Evolutionary conservation across 2,113 vertebrate species (phyloP), one percentile per base, ranked within the genome.

Genomic region (Campylomormyrus numenius): DNA sequence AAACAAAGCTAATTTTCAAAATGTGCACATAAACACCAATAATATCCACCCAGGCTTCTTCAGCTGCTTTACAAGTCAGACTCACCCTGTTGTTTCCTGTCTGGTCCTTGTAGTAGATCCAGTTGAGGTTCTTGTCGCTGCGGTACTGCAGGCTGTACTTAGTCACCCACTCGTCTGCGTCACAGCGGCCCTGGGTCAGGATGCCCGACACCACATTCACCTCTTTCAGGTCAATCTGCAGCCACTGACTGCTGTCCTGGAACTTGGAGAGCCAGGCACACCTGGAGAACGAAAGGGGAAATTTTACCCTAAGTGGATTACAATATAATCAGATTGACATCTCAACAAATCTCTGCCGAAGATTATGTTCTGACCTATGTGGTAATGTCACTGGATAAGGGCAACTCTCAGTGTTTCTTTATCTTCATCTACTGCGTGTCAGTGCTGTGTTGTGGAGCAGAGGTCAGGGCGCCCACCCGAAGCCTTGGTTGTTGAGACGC

Each of bases 31-130:
- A 15, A 39, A 17, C 31, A 19, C 35, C 15, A 80, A 8, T 19
- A 42, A 80, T 42, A 80, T 2, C 13, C 74, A 80, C 1, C 35
- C 13, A 80, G 74, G 11, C 15, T 39, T 15, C 35, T 15, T 80
- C 35, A 7, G 27, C 13, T 10, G 3, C 31, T 13, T 39, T 77
- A 7, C 70, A 17, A 27, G 24, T 56, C 35, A 52, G 42, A 95
- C 97, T 93, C 84, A 99, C 98, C 95, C 98, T 94, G 93, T 99
- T 99, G 95, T 99, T 99, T 56, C 98, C 98, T 0, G 98, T 98
- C 94, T 98, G 98, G 93, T 99, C 98, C 93, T 99, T 99, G 95
- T 99, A 99, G 94, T 97, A 99, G 92, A 99, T 96, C 98, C 98
- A 99, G 94, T 97, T 99, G 92, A 98, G 96, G 53, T 94, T 96